A percentile compares a stretch with the other conserved stretches of the same genome.
Evolutionary conservation across 2,888 invertebrate species (phyloP).

Genomic region (Sisyra terminalis): DNA sequence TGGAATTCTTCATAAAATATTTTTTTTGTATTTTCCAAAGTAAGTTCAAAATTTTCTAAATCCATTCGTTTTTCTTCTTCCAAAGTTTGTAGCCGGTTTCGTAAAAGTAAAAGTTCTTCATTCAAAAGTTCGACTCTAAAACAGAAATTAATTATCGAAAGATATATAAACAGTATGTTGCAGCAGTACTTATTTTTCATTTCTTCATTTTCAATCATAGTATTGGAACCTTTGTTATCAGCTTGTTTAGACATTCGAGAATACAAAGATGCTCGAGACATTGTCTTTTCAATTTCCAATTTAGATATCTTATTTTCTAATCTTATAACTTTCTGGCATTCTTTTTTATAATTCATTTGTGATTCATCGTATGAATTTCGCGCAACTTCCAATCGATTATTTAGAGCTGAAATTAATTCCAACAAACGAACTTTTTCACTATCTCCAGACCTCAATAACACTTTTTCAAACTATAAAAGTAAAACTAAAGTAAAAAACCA

Average conservation of each 20-base stretch:
- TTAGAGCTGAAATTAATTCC: slow-evolving; percentile 37
- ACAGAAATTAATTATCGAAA: slow-evolving; percentile 13
- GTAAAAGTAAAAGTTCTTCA: slow-evolving; percentile 46
- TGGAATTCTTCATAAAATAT: slow-evolving; percentile 1
- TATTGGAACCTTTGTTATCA: slow-evolving; percentile 18
- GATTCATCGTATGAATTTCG: slow-evolving; percentile 22
- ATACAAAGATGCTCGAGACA: slow-evolving; percentile 17
- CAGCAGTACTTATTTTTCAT: slow-evolving; percentile 19
- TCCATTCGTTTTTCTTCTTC: slow-evolving; percentile 45
- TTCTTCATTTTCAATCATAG: slow-evolving; percentile 21
- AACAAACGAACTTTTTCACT: slow-evolving; percentile 42
- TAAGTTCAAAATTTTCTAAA: slow-evolving; percentile 28
- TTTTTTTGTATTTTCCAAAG: neutral
- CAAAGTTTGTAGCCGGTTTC: slow-evolving; percentile 42
- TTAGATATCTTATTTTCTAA: slow-evolving; percentile 37
- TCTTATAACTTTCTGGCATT: slow-evolving; percentile 38
- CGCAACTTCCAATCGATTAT: slow-evolving; percentile 39
- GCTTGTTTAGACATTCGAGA: neutral
- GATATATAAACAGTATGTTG: too few relatives aligned
- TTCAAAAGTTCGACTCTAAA: slow-evolving; percentile 40
- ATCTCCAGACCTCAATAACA: slow-evolving; percentile 31
- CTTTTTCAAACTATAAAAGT: slow-evolving; percentile 11
- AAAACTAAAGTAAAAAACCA: too few relatives aligned
- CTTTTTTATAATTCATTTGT: slow-evolving; percentile 23
- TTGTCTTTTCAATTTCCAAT: slow-evolving; percentile 33